These are phyloP conservation scores for Phortica okadai DNA, from an alignment of 2,888 invertebrate species.

Conservation along the genomic window DNA sequence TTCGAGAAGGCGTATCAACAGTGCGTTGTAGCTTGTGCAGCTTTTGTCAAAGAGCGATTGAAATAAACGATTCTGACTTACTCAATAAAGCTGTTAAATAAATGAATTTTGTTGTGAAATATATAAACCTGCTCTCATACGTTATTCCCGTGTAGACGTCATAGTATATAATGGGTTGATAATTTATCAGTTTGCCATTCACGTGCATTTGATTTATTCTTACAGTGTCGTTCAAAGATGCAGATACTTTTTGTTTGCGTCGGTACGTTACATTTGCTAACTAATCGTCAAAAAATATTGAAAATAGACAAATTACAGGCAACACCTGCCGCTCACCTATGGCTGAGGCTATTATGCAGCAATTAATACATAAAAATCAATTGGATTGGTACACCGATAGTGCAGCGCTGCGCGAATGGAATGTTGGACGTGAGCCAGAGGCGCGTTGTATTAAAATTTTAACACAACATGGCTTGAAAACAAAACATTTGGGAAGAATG, in stretches of 20 bases:
- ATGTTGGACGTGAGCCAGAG: constrained; percentile 88
- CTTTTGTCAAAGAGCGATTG: constrained; percentile 79
- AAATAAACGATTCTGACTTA: not conserved
- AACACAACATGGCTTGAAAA: constrained; percentile 79
- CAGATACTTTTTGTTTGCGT: constrained; percentile 63
- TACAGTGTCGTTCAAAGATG: not conserved
- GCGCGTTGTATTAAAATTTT: constrained; percentile 79
- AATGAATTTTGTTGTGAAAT: not conserved
- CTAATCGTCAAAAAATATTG: not conserved
- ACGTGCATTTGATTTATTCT: not conserved
- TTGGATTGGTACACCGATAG: constrained; percentile 89
- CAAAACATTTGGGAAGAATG: constrained; percentile 82
- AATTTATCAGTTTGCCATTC: not conserved
- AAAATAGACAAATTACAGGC: constrained; percentile 78
- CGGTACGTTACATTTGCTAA: constrained; percentile 54
- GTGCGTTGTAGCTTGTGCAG: constrained; percentile 82
- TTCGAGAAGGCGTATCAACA: constrained; percentile 88
- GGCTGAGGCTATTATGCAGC: constrained; percentile 90
- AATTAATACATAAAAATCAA: constrained; percentile 69
- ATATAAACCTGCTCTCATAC: not conserved
- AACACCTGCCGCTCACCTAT: constrained; percentile 97
- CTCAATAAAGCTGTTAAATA: no score
- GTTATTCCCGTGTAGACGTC: not conserved
- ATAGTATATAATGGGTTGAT: not conserved
- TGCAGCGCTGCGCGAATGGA: constrained; percentile 91